Evolutionary conservation across 2,113 vertebrate species (phyloP).

Genomic region (Ivindomyrus marchei): DNA sequence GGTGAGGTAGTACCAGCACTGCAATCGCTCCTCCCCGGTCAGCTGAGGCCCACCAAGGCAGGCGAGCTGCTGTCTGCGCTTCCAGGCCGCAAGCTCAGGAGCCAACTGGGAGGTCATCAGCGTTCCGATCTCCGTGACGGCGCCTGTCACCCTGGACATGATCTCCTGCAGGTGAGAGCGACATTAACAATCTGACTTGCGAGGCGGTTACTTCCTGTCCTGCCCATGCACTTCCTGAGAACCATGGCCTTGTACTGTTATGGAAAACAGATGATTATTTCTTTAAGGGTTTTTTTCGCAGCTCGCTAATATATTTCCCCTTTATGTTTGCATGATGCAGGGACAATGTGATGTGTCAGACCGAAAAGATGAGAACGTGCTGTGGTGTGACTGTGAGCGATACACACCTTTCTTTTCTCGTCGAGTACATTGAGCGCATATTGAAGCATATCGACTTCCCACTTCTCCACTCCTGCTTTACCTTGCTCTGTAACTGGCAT

Average conservation of each 20-base stretch:
- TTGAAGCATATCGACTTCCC: slow-evolving; percentile 81
- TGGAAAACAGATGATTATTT: neutral
- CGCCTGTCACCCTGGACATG: slow-evolving; percentile 77
- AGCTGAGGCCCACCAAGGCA: slow-evolving; percentile 86
- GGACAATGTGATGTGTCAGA: neutral
- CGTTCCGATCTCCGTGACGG: slow-evolving; percentile 77
- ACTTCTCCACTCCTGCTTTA: slow-evolving; percentile 70
- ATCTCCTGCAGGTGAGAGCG: slow-evolving; percentile 64
- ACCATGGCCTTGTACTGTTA: neutral
- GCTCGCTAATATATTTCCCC: neutral
- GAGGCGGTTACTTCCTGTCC: neutral
- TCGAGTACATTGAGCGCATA: slow-evolving; percentile 93
- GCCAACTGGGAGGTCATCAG: slow-evolving; percentile 73
- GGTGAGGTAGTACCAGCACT: slow-evolving; percentile 75
- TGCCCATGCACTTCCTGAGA: neutral
- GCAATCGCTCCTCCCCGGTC: slow-evolving; percentile 82
- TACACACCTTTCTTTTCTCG: slow-evolving; percentile 83
- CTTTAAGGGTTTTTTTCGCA: neutral
- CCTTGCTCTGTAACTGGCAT: slow-evolving; percentile 61
- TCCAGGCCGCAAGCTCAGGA: slow-evolving; percentile 88
- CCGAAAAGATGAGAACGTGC: neutral
- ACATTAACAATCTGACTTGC: neutral
- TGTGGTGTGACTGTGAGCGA: neutral
- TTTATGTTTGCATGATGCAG: neutral
- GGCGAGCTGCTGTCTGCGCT: slow-evolving; percentile 82